Base-by-base conservation (phyloP, 2,113 vertebrate genomes). In the Diadophis punctatus region DNA sequence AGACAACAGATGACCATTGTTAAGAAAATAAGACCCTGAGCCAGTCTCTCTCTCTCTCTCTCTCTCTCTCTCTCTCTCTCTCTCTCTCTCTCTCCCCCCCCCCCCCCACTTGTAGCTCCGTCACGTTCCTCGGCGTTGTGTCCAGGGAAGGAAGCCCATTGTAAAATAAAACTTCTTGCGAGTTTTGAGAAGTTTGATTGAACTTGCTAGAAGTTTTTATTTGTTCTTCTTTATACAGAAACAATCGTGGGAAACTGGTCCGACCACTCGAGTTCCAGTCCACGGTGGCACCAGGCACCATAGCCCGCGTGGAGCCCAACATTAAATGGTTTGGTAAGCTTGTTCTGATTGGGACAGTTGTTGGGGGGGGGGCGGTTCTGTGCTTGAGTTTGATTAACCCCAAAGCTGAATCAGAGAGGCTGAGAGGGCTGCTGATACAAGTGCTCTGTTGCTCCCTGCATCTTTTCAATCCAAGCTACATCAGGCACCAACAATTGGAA, bases 321-420 rank as follows among this genome's bases (percentile, higher is more conserved):
- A 99, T 99, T 95, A 99, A 99, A 90, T 99, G 99, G 99, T 99
- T 99, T 97, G 97, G 99, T 99, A 95, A 98, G 98, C 97, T 43
- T 43, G n/a, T 6, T 58, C 9, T 9, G 1, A 1, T 52, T 51
- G 48, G 48, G 30, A 30, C 23, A 46, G 48, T 93, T 8, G 93
- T 46, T 46, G 8, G 53, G 39, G 30, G 80, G 2, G 8, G 8
- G 9, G 0, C 3, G 1, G n/a, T 88, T 43, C 18, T 22, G 34
- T 18, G 8, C 8, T 22, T 80, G 74, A 16, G 20, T 43, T 43
- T 80, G 4, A 74, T 74, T 74, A 16, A 74, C n/a, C n/a, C n/a
- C 30, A 34, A 74, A 74, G 63, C 14, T 3, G 48, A 14, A 22
- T 16, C 27, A 16, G 58, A 49, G 85, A 46, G 46, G 34, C 11